Evolutionary conservation across 1,140 invertebrate genomes (phyloP).

Genomic region (Neelides sp.): DNA sequence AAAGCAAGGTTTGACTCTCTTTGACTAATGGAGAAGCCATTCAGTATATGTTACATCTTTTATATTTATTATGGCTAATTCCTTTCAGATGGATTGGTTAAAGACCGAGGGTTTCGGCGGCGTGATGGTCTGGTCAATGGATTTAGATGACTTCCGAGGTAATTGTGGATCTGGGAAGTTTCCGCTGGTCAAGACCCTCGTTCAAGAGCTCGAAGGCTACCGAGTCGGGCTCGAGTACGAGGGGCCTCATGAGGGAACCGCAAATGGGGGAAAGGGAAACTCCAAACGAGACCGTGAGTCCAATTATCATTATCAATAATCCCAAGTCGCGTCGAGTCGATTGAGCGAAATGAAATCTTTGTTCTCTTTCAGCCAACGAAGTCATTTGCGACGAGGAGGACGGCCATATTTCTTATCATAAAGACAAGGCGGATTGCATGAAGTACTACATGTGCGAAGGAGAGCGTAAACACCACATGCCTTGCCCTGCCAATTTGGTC

Average conservation of each 20-base stretch:
- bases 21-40: background rate
- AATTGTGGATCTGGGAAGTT: slow-evolving; percentile 77
- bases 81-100: slow-evolving; percentile 75
- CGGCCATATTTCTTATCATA: slow-evolving; percentile 83
- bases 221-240: slow-evolving; percentile 72
- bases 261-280: slow-evolving; percentile 35
- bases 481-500: slow-evolving; percentile 84
- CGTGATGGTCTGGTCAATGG: slow-evolving; percentile 93
- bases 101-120: slow-evolving; percentile 87
- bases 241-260: slow-evolving; percentile 65
- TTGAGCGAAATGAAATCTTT: slow-evolving; percentile 4
- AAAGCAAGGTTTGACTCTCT: slow-evolving; percentile 63
- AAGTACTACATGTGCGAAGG: slow-evolving; percentile 94
- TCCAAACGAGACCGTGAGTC: slow-evolving; percentile 56
- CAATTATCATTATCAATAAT: background rate
- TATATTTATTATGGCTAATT: background rate
- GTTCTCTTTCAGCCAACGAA: slow-evolving; percentile 55
- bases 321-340: slow-evolving; percentile 8
- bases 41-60: background rate
- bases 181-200: slow-evolving; percentile 76
- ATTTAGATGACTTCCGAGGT: slow-evolving; percentile 89
- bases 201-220: slow-evolving; percentile 68
- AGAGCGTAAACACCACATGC: slow-evolving; percentile 83
- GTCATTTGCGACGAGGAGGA: slow-evolving; percentile 83
- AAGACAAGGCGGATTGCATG: slow-evolving; percentile 78